These are phyloP conservation scores for Malurus splendens DNA, from an alignment of 2,797 vertebrate genomes.

Conservation along the genomic window DNA sequence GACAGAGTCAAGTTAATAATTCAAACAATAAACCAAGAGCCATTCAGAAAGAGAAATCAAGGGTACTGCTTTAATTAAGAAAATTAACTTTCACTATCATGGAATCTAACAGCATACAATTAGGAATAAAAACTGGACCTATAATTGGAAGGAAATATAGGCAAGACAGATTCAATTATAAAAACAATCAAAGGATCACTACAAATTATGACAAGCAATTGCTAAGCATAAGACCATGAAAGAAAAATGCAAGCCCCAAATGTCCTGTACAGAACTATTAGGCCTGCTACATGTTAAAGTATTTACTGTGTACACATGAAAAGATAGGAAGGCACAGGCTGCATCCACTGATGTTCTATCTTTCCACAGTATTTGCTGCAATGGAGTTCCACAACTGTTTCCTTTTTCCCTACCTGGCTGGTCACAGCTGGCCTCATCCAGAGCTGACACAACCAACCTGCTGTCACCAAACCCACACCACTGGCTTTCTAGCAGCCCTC, in stretches of 20 bases:
- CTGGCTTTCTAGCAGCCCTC: neutral
- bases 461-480: neutral
- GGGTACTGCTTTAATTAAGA: neutral
- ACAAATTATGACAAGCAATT: neutral
- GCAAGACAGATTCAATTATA: neutral
- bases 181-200: neutral
- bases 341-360: neutral
- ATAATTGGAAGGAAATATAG: neutral
- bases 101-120: fast-evolving
- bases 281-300: neutral
- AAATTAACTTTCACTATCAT: neutral
- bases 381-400: neutral
- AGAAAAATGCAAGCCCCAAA: neutral
- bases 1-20: neutral
- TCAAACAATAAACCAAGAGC: neutral
- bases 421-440: neutral
- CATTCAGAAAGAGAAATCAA: neutral
- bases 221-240: fast-evolving
- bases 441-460: neutral
- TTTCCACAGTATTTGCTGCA: neutral
- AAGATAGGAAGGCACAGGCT: neutral
- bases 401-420: neutral
- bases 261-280: neutral
- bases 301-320: neutral
- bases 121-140: neutral